Base-by-base conservation (phyloP, 2,888 invertebrate species). In the Eretmocerus hayati region DNA sequence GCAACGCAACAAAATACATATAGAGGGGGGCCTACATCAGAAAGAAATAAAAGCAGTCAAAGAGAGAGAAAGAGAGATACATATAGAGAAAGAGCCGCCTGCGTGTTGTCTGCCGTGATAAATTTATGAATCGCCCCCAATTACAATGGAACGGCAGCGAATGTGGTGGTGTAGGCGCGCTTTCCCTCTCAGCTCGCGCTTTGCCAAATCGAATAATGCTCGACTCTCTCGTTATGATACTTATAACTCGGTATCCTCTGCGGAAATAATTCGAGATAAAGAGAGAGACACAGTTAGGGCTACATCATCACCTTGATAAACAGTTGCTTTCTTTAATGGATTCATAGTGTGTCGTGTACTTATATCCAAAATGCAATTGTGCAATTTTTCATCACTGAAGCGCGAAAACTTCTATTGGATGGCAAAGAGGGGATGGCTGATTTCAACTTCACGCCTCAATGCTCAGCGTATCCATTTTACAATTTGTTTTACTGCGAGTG, bases 51-150 rank as follows among this genome's bases (percentile, higher is more conserved):
- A 26, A 6, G 26, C 8, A 26, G 26, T 11, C 11, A 6, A 11
- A 26, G 26, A 6, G 26, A 11, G 26, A 26, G 26, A 26, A 26
- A 26, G 33, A 33, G 15, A 16, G 8, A 30, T 30, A 13, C 30
- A 13, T 30, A 9, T 30, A 8, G 30, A 13, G 8, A 5, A 13
- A 33, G 15, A 33, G 16, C 46, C 33, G 45, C 26, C 44, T 47
- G 51, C 20, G 46, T 21, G 43, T 46, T 48, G 43, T 43, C 46
- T 48, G 43, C 40, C 46, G 52, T 49, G 48, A 49, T 52, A 52
- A 52, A 52, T 52, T 52, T 52, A 52, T 49, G 52, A 48, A 49
- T 49, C 52, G 46, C 46, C 40, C 52, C 46, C 48, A 46, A 48
- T 49, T 43, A 48, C 48, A 48, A 52, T 52, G 45, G 38, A 37